Evolutionary conservation across 2,888 invertebrate species (phyloP), one percentile per base, ranked within the genome.

Genomic region (Catocala nupta): DNA sequence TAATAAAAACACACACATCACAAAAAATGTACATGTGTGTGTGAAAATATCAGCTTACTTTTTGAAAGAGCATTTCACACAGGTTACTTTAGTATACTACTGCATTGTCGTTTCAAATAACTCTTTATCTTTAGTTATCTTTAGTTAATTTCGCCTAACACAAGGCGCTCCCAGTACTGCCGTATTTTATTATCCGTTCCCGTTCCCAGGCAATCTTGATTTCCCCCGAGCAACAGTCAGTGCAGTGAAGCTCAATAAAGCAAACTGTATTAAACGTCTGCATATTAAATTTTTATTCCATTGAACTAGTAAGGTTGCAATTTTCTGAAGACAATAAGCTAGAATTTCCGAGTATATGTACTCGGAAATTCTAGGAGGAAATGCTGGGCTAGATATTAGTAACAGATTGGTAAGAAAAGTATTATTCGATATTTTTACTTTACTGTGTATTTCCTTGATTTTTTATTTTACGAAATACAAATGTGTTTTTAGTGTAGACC

Each of bases 171-270:
- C 36, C 36, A 65, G 36, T 51, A 50, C 58, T 48, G 52, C 60
- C 65, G 65, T 54, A 12, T 57, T 63, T 60, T 50, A 59, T 75
- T 69, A 65, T 70, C 58, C 57, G 66, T 70, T 75, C 63, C 25
- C 33, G 50, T 60, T 65, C 48, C 55, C 25, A 57, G 52, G 59
- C 63, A 55, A 51, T 45, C 43, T 51, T 75, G 68, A 77, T 75
- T 77, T 75, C 75, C 73, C 71, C 4, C 0, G 66, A 68, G 75
- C 47, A 57, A 43, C 43, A 63, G 51, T 13, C 51, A 55, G 55
- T 71, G 55, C 63, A 72, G 50, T 45, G 12, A 58, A 33, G 36
- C 63, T 68, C 62, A 66, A 71, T 76, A 51, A 48, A 65, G 57
- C 33, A 59, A 65, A 58, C 13, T 57, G 53, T 62, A 67, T 65